Conservation (phyloP, 2,888 invertebrate genomes). For the Cordylochernes scorpioides region DNA sequence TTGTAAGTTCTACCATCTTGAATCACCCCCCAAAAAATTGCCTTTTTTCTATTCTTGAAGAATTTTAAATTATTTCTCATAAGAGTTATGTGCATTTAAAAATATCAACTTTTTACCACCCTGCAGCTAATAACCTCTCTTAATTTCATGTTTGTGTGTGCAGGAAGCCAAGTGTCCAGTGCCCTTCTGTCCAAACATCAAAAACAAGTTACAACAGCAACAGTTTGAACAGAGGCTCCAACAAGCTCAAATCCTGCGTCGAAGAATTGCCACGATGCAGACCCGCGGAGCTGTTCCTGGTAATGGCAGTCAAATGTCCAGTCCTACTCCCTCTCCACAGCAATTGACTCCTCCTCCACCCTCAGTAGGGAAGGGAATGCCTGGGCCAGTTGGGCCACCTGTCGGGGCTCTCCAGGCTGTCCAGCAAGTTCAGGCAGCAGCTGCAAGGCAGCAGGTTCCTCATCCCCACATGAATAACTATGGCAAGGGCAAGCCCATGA, state of each 20-base stretch:
- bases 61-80: too few relatives aligned
- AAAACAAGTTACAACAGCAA: constrained; percentile 89
- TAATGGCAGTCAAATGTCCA: constrained; percentile 6
- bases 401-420: constrained; percentile 23
- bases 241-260: constrained; percentile 62
- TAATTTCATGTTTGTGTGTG: too few relatives aligned
- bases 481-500: constrained; percentile 39
- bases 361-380: constrained; percentile 28
- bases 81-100: too few relatives aligned
- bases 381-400: constrained; percentile 38
- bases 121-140: too few relatives aligned
- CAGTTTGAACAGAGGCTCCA: constrained; percentile 79
- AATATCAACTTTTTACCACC: too few relatives aligned
- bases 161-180: constrained; percentile 77
- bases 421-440: constrained; percentile 53
- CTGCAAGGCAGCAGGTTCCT: constrained; percentile 48
- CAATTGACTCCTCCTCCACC: constrained; percentile 13
- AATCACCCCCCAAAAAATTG: too few relatives aligned
- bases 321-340: constrained; percentile 17
- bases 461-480: constrained; percentile 14
- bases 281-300: constrained; percentile 9
- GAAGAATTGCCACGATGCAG: constrained; percentile 27
- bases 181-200: constrained; percentile 94
- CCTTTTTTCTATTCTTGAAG: too few relatives aligned
- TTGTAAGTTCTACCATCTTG: too few relatives aligned